Conservation (phyloP, 2,797 vertebrate genomes). For the Pseudomugil gertrudae region DNA sequence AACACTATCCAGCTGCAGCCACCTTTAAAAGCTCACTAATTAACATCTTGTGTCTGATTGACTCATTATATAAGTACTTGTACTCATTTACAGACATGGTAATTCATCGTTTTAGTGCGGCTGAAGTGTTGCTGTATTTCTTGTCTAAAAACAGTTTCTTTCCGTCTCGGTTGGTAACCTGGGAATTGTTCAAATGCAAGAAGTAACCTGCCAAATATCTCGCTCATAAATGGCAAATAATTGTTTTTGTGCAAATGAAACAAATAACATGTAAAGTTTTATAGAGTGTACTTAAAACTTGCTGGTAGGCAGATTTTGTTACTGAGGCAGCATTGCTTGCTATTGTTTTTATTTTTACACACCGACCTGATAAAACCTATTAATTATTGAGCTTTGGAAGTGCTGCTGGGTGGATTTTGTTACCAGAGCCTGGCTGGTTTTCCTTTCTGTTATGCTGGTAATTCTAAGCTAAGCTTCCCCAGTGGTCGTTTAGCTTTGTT, state of each 20-base stretch:
- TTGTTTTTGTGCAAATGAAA: constrained; percentile 15
- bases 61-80: constrained; percentile 4
- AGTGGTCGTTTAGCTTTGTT: background rate
- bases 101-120: background rate
- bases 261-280: constrained; percentile 19
- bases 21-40: constrained; percentile 6
- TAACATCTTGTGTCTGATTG: constrained; percentile 14
- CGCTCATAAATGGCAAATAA: constrained; percentile 2
- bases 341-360: constrained; percentile 18
- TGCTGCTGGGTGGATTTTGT: background rate
- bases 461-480: constrained; percentile 8
- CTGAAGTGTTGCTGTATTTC: constrained; percentile 7
- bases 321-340: background rate
- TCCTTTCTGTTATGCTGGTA: background rate
- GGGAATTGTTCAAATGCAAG: constrained; percentile 26
- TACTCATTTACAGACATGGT: background rate
- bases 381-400: constrained; percentile 4
- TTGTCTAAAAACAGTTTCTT: constrained; percentile 1
- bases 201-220: constrained; percentile 12
- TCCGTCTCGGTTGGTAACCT: constrained; percentile 18
- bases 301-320: constrained; percentile 21
- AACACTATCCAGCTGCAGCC: constrained; percentile 1
- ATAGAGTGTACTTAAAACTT: constrained; percentile 20
- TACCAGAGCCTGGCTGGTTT: background rate
- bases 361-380: constrained; percentile 8